Evolutionary conservation across 1,140 invertebrate species (phyloP).

Genomic region (Drosophila malerkotliana): DNA sequence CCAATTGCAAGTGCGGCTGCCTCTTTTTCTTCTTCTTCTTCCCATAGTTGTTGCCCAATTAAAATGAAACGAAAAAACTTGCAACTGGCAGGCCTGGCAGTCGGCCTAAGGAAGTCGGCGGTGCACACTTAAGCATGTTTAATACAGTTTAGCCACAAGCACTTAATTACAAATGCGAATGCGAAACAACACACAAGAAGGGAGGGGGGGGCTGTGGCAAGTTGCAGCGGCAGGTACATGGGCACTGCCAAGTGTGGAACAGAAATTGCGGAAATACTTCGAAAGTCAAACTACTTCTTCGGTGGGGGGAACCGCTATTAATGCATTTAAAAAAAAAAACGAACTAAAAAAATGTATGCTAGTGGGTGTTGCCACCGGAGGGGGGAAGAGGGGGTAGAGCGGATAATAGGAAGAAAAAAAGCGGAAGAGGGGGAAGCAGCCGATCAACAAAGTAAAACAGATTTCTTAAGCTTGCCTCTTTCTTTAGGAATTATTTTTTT

Average conservation of each 20-base stretch:
- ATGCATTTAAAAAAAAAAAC: constrained; percentile 16
- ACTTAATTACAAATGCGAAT: constrained; percentile 81
- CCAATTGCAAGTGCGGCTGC: constrained; percentile 71
- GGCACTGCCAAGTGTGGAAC: constrained; percentile 39
- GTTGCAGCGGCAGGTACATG: not conserved
- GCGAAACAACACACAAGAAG: constrained; percentile 9
- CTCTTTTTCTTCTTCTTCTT: constrained; percentile 35
- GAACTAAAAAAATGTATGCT: not conserved
- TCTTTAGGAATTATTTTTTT: no score
- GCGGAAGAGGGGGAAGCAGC: constrained; percentile 28
- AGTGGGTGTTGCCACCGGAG: not conserved
- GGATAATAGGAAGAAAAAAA: not conserved
- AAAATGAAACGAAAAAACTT: constrained; percentile 53
- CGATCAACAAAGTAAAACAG: constrained; percentile 36
- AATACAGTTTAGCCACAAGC: constrained; percentile 84
- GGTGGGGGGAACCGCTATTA: constrained; percentile 21
- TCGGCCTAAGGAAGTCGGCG: constrained; percentile 52
- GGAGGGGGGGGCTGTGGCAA: not conserved
- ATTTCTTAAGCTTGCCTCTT: constrained; percentile 14
- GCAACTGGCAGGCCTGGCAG: not conserved
- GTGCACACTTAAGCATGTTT: constrained; percentile 83
- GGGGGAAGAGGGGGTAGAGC: not conserved
- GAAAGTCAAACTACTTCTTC: constrained; percentile 29
- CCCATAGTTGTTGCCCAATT: constrained; percentile 59
- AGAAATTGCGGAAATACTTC: constrained; percentile 50